A percentile compares a stretch with the other conserved stretches of the same genome.
Evolutionary conservation across 2,113 vertebrate species (phyloP).

Genomic region (Prietella phreatophila): DNA sequence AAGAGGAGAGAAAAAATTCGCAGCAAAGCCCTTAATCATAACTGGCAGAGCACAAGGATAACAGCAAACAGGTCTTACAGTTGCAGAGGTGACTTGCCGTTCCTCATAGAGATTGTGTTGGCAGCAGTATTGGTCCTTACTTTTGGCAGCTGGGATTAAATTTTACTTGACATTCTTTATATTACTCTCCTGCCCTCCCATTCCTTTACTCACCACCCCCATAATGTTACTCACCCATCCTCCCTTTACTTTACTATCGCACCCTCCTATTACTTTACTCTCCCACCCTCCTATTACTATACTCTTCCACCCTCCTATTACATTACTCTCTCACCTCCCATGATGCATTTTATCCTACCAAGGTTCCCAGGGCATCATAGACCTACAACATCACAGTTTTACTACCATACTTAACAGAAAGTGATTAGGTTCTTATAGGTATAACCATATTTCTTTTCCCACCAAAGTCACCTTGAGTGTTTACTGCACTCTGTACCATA

Average conservation of each 20-base stretch:
- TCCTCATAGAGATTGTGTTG: conserved; percentile 13
- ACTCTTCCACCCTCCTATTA: background rate
- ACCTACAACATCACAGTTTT: too few species aligned
- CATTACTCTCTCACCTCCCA: background rate
- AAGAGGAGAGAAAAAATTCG: conserved; percentile 36
- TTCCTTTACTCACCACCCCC: background rate
- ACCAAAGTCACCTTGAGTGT: too few species aligned
- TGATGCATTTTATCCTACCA: background rate
- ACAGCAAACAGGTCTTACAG: conserved; percentile 44
- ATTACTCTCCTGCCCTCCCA: background rate
- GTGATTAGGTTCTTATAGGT: background rate
- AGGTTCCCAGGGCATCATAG: background rate
- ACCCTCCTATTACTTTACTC: background rate
- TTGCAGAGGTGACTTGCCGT: conserved; percentile 34
- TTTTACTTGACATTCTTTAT: background rate
- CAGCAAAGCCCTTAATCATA: conserved; percentile 49
- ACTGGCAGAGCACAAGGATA: conserved; percentile 45
- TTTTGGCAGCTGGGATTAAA: background rate
- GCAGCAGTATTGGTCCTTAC: background rate
- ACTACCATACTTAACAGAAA: background rate
- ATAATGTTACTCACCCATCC: too few species aligned
- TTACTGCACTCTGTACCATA: too few species aligned
- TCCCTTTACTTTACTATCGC: background rate
- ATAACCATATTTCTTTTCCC: background rate
- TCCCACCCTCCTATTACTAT: background rate